Evolutionary conservation across 2,797 vertebrate genomes (phyloP).

Genomic region (Ficedula albicollis): DNA sequence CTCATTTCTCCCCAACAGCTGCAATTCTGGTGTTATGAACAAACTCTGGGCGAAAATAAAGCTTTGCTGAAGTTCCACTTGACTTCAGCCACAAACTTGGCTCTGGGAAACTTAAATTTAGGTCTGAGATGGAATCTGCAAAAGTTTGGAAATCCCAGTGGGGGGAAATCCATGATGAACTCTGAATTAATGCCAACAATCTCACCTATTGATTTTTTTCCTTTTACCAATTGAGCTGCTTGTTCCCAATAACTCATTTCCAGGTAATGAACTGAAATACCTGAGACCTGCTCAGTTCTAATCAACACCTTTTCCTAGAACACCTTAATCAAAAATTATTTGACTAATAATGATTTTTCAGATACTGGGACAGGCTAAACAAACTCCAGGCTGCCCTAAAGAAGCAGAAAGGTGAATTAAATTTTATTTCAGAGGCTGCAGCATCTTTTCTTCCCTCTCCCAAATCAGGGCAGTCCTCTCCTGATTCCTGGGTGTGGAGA

Average conservation of each 20-base stretch:
- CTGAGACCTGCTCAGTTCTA: not conserved
- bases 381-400: not conserved
- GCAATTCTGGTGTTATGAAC: not conserved
- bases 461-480: not conserved
- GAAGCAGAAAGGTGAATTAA: not conserved
- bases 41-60: not conserved
- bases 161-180: conserved; percentile 1
- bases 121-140: not conserved
- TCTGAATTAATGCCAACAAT: conserved; percentile 43
- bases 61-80: not conserved
- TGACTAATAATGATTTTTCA: conserved; percentile 15
- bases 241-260: conserved; percentile 52
- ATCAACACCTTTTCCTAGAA: conserved; percentile 18
- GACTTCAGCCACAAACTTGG: not conserved
- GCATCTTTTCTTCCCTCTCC: not conserved
- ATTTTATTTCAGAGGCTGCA: not conserved
- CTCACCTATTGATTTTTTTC: conserved; percentile 48
- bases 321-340: conserved; percentile 7
- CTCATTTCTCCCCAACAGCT: not conserved
- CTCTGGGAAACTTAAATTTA: not conserved
- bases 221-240: conserved; percentile 46
- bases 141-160: not conserved
- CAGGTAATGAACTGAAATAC: conserved; percentile 50
- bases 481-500: fast-evolving
- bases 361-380: not conserved